phyloP scores from a whole-genome alignment of 2,797 vertebrate genomes.

The Naso thynnoides region DNA sequence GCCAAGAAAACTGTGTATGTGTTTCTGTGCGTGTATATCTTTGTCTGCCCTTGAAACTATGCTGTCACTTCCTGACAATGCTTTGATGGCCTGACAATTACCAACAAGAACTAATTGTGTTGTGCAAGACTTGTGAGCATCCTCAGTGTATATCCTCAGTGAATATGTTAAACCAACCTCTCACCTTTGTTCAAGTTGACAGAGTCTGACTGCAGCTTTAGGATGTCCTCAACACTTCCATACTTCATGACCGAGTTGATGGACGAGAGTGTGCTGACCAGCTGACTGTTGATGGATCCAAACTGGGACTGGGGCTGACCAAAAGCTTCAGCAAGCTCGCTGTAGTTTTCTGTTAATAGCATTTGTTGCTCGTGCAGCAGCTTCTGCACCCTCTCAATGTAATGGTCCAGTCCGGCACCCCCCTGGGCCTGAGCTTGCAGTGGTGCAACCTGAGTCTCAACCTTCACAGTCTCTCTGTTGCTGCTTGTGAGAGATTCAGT shows the following conservation, averaged over 20 bases:
- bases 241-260: slow-evolving; percentile 96
- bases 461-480: slow-evolving; percentile 67
- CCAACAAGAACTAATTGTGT: slow-evolving; percentile 8
- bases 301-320: slow-evolving; percentile 95
- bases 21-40: background rate
- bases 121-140: slow-evolving; percentile 13
- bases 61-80: slow-evolving; percentile 22
- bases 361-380: slow-evolving; percentile 96
- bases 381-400: slow-evolving; percentile 95
- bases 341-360: slow-evolving; percentile 96
- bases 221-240: slow-evolving; percentile 87
- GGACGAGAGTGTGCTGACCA: slow-evolving; percentile 94
- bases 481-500: slow-evolving; percentile 64
- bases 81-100: slow-evolving; percentile 10
- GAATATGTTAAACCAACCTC: too few species aligned
- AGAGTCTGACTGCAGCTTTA: slow-evolving; percentile 69
- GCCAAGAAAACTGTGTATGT: slow-evolving; percentile 7
- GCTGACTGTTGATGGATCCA: slow-evolving; percentile 95
- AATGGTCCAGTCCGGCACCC: slow-evolving; percentile 90
- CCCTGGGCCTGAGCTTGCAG: slow-evolving; percentile 49
- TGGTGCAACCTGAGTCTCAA: slow-evolving; percentile 38
- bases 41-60: slow-evolving; percentile 24
- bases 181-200: slow-evolving; percentile 71
- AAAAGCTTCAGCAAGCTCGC: slow-evolving; percentile 95
- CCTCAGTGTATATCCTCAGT: slow-evolving; percentile 2